Evolutionary conservation across 1,140 invertebrate species (phyloP).

Genomic region (Caenorhabditis remanei): DNA sequence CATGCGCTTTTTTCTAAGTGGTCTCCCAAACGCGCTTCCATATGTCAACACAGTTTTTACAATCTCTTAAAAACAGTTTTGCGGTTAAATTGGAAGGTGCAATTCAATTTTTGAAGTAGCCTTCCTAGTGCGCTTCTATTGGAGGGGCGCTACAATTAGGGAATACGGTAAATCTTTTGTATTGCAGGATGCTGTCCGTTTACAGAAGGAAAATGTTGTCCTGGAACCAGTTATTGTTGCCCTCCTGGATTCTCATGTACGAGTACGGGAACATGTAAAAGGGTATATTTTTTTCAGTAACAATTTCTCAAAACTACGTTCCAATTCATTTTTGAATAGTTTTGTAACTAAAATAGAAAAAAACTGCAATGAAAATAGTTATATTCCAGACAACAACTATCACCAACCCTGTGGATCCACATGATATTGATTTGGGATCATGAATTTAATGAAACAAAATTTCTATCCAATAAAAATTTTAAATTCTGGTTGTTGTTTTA

Average conservation of each 20-base stretch:
- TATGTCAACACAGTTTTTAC: no score
- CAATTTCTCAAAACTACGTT: not conserved
- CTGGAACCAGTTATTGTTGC: conserved; percentile 11
- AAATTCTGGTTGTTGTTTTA: no score
- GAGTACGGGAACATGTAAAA: not conserved
- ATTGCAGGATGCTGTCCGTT: conserved; percentile 37
- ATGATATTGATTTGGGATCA: not conserved
- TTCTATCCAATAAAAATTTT: no score
- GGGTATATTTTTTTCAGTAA: not conserved
- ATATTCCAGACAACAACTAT: not conserved
- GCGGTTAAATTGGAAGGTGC: no score
- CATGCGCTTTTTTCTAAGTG: no score
- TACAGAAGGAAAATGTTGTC: conserved; percentile 19
- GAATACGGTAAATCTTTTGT: not conserved
- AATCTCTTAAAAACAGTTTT: no score
- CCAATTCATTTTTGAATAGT: not conserved
- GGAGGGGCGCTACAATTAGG: no score
- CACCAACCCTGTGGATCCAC: not conserved
- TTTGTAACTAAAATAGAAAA: no score
- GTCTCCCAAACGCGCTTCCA: no score
- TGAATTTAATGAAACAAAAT: no score
- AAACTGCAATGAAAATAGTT: not conserved
- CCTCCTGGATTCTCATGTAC: conserved; percentile 23
- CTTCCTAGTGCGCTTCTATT: no score
- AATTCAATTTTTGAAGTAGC: no score